Percentiles rank a stretch among this genome's conserved stretches.
Evolutionary conservation across 2,797 vertebrate genomes (phyloP).

Genomic region (Ctenosaura bakeri): DNA sequence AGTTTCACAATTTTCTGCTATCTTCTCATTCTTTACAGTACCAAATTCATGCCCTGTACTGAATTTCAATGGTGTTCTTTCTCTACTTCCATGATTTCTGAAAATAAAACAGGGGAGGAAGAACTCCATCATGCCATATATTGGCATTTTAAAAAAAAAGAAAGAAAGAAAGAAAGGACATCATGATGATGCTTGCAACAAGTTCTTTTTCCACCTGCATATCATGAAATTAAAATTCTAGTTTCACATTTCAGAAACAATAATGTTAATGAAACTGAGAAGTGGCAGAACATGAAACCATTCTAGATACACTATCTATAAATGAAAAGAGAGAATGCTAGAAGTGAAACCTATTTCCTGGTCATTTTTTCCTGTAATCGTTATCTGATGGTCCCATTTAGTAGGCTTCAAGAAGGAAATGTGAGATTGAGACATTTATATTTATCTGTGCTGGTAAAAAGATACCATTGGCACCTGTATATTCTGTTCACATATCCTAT

Average conservation of each 20-base stretch:
- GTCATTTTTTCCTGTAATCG: slow-evolving; percentile 45
- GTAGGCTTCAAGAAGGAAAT: slow-evolving; percentile 15
- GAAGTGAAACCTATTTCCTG: slow-evolving; percentile 38
- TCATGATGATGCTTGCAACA: slow-evolving; percentile 33
- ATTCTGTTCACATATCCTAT: slow-evolving; percentile 39
- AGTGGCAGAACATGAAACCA: slow-evolving; percentile 52
- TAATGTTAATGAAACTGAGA: slow-evolving; percentile 63
- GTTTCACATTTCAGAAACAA: slow-evolving; percentile 51
- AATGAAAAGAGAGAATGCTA: slow-evolving; percentile 30
- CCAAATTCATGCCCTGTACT: neutral
- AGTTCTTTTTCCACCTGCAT: slow-evolving; percentile 20
- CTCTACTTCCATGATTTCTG: neutral
- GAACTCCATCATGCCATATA: slow-evolving; percentile 44
- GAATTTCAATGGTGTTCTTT: neutral
- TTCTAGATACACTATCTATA: slow-evolving; percentile 52
- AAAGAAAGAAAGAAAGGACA: too few relatives aligned
- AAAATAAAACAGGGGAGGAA: slow-evolving; percentile 25
- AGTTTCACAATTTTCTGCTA: neutral
- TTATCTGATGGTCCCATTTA: slow-evolving; percentile 38
- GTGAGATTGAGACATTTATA: slow-evolving; percentile 48
- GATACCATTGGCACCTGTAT: slow-evolving; percentile 7
- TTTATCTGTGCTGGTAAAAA: slow-evolving; percentile 24
- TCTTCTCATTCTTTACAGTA: neutral
- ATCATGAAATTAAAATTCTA: slow-evolving; percentile 54
- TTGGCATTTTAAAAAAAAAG: too few relatives aligned